A percentile compares a stretch with the other conserved stretches of the same genome.
phyloP scores from a whole-genome alignment of 2,888 invertebrate genomes.

The Limnephilus auricula region DNA sequence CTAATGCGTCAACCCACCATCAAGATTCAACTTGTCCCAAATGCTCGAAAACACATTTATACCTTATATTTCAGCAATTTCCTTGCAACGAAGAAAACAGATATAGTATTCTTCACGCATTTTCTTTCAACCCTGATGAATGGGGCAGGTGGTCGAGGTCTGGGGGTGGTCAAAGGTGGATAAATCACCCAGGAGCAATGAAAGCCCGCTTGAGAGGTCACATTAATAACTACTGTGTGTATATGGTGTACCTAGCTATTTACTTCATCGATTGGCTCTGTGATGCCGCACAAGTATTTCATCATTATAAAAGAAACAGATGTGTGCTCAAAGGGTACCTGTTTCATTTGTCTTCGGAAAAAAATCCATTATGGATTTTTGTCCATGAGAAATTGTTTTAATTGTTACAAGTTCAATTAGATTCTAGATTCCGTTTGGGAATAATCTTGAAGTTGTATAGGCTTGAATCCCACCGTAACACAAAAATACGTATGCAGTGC shows the following conservation, averaged over 20 bases:
- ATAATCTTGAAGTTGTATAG: neutral
- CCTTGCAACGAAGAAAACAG: neutral
- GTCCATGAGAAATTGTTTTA: neutral
- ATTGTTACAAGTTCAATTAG: too few species aligned
- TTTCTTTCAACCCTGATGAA: slow-evolving; percentile 32
- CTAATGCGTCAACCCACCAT: too few species aligned
- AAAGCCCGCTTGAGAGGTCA: slow-evolving; percentile 13
- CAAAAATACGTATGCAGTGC: too few species aligned
- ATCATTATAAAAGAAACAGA: neutral
- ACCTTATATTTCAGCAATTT: neutral
- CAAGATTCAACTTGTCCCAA: neutral
- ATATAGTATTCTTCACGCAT: slow-evolving; percentile 16
- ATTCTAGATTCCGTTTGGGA: neutral
- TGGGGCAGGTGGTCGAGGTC: slow-evolving; percentile 4
- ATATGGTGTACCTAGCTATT: neutral
- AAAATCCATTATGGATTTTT: neutral
- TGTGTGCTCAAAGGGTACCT: neutral
- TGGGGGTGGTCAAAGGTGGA: slow-evolving; percentile 13
- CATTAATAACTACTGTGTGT: slow-evolving; percentile 22
- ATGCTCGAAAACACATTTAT: neutral
- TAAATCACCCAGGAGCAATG: slow-evolving; percentile 20
- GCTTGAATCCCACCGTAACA: neutral
- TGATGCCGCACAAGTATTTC: neutral
- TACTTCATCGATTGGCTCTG: neutral
- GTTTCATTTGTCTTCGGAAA: neutral